A percentile compares a stretch with the other conserved stretches of the same genome.
phyloP scores from a whole-genome alignment of 2,113 vertebrate species.

The Stigmatopora argus region DNA sequence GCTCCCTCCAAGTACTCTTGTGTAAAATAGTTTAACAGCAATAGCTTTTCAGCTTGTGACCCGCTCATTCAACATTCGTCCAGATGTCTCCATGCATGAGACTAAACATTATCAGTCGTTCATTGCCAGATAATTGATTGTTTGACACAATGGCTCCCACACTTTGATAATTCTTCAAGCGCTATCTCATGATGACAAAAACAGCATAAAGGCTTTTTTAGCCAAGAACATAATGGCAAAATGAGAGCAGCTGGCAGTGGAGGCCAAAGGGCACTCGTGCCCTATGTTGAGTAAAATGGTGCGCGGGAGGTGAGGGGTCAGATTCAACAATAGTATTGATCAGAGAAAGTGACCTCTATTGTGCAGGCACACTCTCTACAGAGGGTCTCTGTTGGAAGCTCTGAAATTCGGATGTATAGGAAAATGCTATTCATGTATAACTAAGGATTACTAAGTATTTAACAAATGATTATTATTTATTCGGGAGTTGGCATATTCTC shows the following conservation, averaged over 20 bases:
- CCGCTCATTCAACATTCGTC: conserved; percentile 22
- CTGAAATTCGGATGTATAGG: conserved; percentile 37
- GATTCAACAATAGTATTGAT: conserved; percentile 57
- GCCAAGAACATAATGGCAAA: conserved; percentile 29
- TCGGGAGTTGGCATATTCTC: not conserved
- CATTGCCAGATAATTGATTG: conserved; percentile 34
- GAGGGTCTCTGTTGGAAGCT: conserved; percentile 43
- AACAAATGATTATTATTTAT: not conserved
- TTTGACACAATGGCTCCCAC: conserved; percentile 37
- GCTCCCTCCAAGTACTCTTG: not conserved
- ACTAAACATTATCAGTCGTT: conserved; percentile 30
- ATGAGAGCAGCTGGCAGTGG: conserved; percentile 49
- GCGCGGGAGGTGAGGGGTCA: conserved; percentile 43
- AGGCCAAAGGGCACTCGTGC: conserved; percentile 39
- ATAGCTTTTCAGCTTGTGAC: not conserved
- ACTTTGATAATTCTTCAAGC: conserved; percentile 55
- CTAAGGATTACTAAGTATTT: not conserved
- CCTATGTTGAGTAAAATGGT: conserved; percentile 36
- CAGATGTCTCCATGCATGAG: conserved; percentile 51
- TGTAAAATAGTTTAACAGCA: conserved; percentile 12
- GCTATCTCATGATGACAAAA: conserved; percentile 25
- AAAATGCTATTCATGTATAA: conserved; percentile 10
- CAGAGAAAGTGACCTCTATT: conserved; percentile 47
- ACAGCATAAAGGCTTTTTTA: conserved; percentile 24
- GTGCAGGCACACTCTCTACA: conserved; percentile 55